Base-by-base conservation (phyloP, 1,140 invertebrate species). In the Pseudobourletiella spinata region DNA sequence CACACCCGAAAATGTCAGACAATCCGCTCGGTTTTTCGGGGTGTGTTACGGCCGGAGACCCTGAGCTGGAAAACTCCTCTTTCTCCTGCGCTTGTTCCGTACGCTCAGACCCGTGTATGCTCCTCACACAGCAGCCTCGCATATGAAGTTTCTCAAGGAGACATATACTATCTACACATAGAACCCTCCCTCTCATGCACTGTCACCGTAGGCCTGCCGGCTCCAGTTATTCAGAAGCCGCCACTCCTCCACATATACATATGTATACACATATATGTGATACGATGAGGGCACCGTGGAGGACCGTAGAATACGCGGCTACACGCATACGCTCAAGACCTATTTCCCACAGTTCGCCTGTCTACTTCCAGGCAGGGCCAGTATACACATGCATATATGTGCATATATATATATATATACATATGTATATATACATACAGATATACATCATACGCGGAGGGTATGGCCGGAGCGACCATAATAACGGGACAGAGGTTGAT, bases 1-100 rank as follows among this genome's bases (percentile, higher is more conserved):
- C 59, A 66, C 60, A 65, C 62, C 59, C 59, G 60, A 67, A 69
- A 66, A 66, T 68, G 63, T 67, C 65, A 67, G 62, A 66, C 64
- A 51, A 51, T 24, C 24, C 4, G 14, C 48, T 51, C 6, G 14
- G 6, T 6, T 25, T 24, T 51, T 51, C 22, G 43, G 28, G 43
- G 15, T 28, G n/a, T n/a, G n/a, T n/a, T n/a, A n/a, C n/a, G n/a
- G n/a, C n/a, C n/a, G n/a, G n/a, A 39, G 32, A 39, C 32, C 32
- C 32, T 39, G 32, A 39, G 8, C 32, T n/a, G n/a, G 32, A 39
- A 39, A 39, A 39, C 32, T n/a, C n/a, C n/a, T n/a, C n/a, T n/a
- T n/a, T n/a, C 32, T 39, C 32, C 32, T 39, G 32, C 32, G 32
- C 32, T 39, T 39, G 32, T 39, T 39, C 32, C 32, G 32, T n/a